Conservation (phyloP, 2,797 vertebrate species). For the Tapera naevia region DNA sequence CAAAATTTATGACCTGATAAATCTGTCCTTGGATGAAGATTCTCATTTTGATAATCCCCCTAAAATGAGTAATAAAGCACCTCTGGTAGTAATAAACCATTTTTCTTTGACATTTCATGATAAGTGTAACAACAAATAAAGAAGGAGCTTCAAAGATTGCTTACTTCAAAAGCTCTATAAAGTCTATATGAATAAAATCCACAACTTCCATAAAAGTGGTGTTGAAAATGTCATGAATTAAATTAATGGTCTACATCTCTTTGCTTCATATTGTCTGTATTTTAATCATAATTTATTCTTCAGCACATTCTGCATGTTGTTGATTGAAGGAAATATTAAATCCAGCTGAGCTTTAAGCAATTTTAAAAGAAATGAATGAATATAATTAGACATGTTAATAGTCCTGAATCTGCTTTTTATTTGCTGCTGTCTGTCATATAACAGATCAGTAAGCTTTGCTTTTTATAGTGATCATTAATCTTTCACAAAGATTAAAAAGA, state of each 20-base stretch:
- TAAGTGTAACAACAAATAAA: constrained; percentile 68
- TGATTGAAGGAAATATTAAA: constrained; percentile 71
- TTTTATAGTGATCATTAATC: constrained; percentile 50
- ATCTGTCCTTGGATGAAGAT: constrained; percentile 55
- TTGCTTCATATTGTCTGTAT: constrained; percentile 64
- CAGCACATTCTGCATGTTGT: constrained; percentile 59
- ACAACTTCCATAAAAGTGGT: constrained; percentile 58
- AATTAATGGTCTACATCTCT: constrained; percentile 61
- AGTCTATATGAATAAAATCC: constrained; percentile 71
- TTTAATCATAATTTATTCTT: constrained; percentile 71
- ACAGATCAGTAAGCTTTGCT: constrained; percentile 42
- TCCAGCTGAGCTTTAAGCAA: constrained; percentile 65
- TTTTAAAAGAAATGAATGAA: constrained; percentile 64
- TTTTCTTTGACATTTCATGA: constrained; percentile 66
- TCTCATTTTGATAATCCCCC: constrained; percentile 67
- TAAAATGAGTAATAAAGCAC: constrained; percentile 68
- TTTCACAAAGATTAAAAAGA: constrained; percentile 22
- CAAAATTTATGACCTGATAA: constrained; percentile 64
- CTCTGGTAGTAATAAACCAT: constrained; percentile 59
- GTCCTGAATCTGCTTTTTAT: constrained; percentile 57
- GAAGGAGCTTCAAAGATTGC: constrained; percentile 62
- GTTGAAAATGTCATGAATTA: constrained; percentile 69
- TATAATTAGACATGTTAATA: constrained; percentile 67
- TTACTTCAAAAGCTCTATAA: constrained; percentile 69
- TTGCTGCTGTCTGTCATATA: constrained; percentile 47